Percentiles rank a stretch among this genome's conserved stretches.
Conservation (phyloP, 1,140 invertebrate species). For the Ruditapes philippinarum region DNA sequence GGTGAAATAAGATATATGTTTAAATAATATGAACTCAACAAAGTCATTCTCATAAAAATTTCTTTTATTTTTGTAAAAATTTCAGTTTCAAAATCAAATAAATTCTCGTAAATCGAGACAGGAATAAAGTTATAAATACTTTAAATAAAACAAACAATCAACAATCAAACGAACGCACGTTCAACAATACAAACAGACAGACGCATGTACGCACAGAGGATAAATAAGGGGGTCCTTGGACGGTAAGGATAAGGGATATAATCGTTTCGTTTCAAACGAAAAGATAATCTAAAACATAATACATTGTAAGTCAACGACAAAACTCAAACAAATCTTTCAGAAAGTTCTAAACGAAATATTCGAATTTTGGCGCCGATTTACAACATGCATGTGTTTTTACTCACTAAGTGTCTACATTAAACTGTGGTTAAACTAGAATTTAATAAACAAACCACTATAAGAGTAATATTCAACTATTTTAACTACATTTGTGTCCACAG, state of each 20-base stretch:
- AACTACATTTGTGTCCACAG: not conserved
- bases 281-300: slow-evolving; percentile 17
- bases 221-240: slow-evolving; percentile 20
- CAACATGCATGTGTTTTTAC: not conserved
- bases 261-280: slow-evolving; percentile 8
- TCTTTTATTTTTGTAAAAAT: slow-evolving; percentile 1
- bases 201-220: not conserved
- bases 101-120: not conserved
- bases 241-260: slow-evolving; percentile 43
- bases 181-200: slow-evolving; percentile 13
- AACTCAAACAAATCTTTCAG: not conserved
- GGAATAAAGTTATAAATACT: slow-evolving; percentile 25
- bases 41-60: too few relatives aligned
- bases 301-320: not conserved
- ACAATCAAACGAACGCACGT: not conserved
- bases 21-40: too few relatives aligned
- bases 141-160: slow-evolving; percentile 37
- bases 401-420: not conserved
- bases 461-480: not conserved
- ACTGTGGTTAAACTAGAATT: not conserved
- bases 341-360: not conserved
- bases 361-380: not conserved
- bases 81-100: not conserved
- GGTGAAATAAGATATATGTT: too few relatives aligned
- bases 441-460: not conserved